phyloP scores from a whole-genome alignment of 2,797 vertebrate genomes.

The Astyanax mexicanus region DNA sequence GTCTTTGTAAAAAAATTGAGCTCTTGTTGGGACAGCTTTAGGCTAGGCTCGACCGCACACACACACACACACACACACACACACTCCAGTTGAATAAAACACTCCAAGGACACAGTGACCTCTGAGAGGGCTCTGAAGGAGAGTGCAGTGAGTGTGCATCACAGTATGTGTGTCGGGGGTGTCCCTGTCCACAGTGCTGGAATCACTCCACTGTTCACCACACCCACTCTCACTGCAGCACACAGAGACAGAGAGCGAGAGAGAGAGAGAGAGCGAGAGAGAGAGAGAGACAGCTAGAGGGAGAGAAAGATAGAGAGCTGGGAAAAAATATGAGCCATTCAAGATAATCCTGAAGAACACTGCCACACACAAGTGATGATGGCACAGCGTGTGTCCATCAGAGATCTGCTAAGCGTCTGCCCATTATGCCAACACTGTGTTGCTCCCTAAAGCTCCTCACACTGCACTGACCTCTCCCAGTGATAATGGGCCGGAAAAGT shows the following conservation, averaged over 20 bases:
- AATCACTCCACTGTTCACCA: slow-evolving; percentile 1
- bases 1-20: too few species aligned
- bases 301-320: slow-evolving; percentile 14
- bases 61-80: slow-evolving; percentile 21
- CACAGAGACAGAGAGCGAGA: slow-evolving; percentile 7
- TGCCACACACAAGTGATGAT: too few species aligned
- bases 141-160: neutral
- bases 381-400: neutral
- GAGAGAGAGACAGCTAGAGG: too few species aligned
- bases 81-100: neutral
- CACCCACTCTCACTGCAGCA: neutral
- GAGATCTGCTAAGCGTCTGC: neutral
- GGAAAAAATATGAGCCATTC: neutral
- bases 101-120: slow-evolving; percentile 44
- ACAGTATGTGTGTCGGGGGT: neutral
- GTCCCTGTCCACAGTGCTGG: slow-evolving; percentile 34
- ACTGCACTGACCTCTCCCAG: neutral
- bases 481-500: neutral
- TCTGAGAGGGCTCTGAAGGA: slow-evolving; percentile 5
- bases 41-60: neutral
- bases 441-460: neutral
- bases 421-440: neutral
- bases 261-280: neutral
- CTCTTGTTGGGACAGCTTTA: neutral
- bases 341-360: neutral